phyloP scores from a whole-genome alignment of 2,797 vertebrate genomes.

The Malacoctenus gilli region DNA sequence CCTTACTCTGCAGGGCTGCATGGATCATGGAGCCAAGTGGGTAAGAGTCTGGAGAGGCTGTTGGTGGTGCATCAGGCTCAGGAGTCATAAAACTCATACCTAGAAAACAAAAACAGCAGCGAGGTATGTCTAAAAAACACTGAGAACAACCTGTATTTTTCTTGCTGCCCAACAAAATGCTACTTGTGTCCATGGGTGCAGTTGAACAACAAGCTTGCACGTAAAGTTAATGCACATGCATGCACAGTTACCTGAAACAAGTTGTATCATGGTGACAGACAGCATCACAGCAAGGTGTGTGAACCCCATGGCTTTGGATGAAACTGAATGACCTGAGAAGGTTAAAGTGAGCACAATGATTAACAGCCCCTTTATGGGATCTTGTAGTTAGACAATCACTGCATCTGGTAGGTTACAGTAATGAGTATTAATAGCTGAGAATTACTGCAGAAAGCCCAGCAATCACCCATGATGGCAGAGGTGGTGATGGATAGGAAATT shows the following conservation, averaged over 20 bases:
- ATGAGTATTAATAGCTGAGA: conserved; percentile 8
- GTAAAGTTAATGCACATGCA: no score
- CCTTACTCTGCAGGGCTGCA: conserved; percentile 85
- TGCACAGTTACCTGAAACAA: conserved; percentile 76
- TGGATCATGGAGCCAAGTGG: conserved; percentile 79
- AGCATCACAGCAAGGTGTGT: conserved; percentile 74
- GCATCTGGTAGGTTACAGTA: conserved; percentile 3
- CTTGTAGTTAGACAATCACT: conserved; percentile 5
- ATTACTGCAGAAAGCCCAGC: conserved; percentile 6
- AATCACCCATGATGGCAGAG: conserved; percentile 1
- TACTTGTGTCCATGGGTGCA: background rate
- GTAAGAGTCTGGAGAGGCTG: conserved; percentile 72
- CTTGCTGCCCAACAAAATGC: no score
- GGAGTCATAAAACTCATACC: conserved; percentile 78
- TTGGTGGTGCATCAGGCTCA: conserved; percentile 70
- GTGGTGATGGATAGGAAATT: conserved; percentile 21
- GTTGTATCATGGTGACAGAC: conserved; percentile 74
- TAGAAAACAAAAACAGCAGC: conserved; percentile 24
- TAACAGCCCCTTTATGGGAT: conserved; percentile 17
- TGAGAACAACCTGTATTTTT: background rate
- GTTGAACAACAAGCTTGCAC: conserved; percentile 15
- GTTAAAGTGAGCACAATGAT: conserved; percentile 44
- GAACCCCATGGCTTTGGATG: conserved; percentile 74
- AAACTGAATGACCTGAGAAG: conserved; percentile 62
- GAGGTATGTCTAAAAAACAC: background rate